Percentiles rank a stretch among this genome's conserved stretches.
These are phyloP conservation scores for Nasua narica DNA, from an alignment of 2,797 vertebrate species.

Conservation along the genomic window DNA sequence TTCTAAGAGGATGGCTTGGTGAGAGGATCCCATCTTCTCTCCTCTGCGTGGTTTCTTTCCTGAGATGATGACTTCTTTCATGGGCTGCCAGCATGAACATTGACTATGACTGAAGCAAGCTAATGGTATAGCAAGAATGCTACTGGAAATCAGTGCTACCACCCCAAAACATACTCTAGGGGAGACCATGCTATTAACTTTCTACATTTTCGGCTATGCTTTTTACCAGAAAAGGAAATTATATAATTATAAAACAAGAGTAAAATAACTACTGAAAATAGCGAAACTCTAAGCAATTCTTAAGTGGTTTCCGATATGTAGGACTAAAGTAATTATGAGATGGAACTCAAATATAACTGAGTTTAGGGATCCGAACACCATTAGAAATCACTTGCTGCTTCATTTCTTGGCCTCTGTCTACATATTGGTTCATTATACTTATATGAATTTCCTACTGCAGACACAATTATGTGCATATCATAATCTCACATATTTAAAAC, in stretches of 20 bases:
- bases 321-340: neutral
- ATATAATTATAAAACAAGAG: neutral
- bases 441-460: neutral
- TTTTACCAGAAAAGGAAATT: neutral
- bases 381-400: neutral
- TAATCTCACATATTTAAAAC: neutral
- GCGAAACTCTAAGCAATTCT: neutral
- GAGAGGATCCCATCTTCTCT: neutral
- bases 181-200: neutral
- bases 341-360: neutral
- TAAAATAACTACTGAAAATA: neutral
- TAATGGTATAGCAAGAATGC: neutral
- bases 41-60: neutral
- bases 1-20: neutral
- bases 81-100: neutral
- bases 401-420: neutral
- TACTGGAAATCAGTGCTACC: neutral
- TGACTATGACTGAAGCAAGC: neutral
- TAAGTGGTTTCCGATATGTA: neutral
- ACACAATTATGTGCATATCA: neutral
- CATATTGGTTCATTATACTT: neutral
- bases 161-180: neutral
- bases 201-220: neutral
- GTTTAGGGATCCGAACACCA: neutral
- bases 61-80: neutral